Conservation (phyloP, 1,140 invertebrate species). For the Bombyx mandarina region DNA sequence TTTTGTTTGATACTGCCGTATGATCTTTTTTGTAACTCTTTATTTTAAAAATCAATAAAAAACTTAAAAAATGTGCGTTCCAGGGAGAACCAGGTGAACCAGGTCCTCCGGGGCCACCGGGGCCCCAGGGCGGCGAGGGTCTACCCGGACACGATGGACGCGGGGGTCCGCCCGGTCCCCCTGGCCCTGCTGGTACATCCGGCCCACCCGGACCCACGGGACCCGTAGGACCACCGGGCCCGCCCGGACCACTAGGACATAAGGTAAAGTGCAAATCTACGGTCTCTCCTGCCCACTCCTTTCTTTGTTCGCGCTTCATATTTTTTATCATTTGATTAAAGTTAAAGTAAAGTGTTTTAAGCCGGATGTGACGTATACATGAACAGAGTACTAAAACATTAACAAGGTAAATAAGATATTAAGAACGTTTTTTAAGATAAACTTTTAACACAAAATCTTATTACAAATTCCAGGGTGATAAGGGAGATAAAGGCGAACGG, state of each 20-base stretch:
- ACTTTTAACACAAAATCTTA: background rate
- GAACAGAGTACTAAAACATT: no score
- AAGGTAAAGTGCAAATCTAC: constrained; percentile 71
- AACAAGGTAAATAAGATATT: no score
- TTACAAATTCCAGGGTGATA: constrained; percentile 79
- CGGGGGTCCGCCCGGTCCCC: constrained; percentile 80
- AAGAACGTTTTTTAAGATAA: no score
- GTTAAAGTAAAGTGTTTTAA: no score
- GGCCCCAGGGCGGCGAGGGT: constrained; percentile 82
- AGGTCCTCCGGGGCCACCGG: constrained; percentile 88
- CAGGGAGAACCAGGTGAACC: constrained; percentile 93
- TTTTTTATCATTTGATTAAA: no score
- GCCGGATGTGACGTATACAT: no score
- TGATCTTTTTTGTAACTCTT: background rate
- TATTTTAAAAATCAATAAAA: no score
- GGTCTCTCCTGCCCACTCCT: background rate
- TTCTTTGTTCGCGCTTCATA: no score
- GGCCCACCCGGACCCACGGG: constrained; percentile 78
- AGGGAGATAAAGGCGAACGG: constrained; percentile 91
- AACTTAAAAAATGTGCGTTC: background rate
- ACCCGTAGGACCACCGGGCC: constrained; percentile 78
- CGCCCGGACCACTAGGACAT: constrained; percentile 74
- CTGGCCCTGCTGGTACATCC: constrained; percentile 77
- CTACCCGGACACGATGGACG: constrained; percentile 87
- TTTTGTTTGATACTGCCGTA: background rate